Evolutionary conservation across 2,797 vertebrate genomes (phyloP), one percentile per base, ranked within the genome.

Genomic region (Taenioides sp.): DNA sequence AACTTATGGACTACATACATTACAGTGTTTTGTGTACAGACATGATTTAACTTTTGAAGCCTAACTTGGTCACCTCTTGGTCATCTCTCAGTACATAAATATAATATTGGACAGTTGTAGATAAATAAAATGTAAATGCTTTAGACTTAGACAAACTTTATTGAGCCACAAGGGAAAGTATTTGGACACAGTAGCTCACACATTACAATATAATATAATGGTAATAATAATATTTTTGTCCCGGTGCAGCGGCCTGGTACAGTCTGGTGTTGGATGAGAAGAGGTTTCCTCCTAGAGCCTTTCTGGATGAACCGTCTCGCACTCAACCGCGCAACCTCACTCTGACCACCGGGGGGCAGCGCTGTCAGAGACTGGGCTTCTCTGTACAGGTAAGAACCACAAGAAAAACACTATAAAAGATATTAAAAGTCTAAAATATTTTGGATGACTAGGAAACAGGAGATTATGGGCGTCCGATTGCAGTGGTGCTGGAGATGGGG

Each of bases 391-490:
- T 98, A 76, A 92, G 94, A 76, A 17, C 25, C 16, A 47, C 16
- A 27, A 27, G n/a, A 50, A 27, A 47, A 20, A 1, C 7, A n/a
- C 4, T 4, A 34, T 1, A 6, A 2, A 10, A 37, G 10, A 17
- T 6, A 5, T 4, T 16, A 27, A 27, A 59, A 59, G 11, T 7
- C 4, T n/a, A 23, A 58, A 23, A 49, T 43, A 16, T 65, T 27
- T 54, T 31, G 23, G 0, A 10, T 31, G 23, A 52, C 2, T 82
- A 98, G 97, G 97, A 98, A 73, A 97, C 96, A 0, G 89, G 94
- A 0, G 97, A 99, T 85, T 98, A 96, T 0, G 92, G 96, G 60
- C 96, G 95, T 68, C 96, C 98, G 0, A 92, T 99, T 34, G 76
- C 86, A 0, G 96, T 98, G 67, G 90, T 86, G 0, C 70, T 97